Conservation (phyloP, 2,888 invertebrate species). For the Pelosia muscerda region DNA sequence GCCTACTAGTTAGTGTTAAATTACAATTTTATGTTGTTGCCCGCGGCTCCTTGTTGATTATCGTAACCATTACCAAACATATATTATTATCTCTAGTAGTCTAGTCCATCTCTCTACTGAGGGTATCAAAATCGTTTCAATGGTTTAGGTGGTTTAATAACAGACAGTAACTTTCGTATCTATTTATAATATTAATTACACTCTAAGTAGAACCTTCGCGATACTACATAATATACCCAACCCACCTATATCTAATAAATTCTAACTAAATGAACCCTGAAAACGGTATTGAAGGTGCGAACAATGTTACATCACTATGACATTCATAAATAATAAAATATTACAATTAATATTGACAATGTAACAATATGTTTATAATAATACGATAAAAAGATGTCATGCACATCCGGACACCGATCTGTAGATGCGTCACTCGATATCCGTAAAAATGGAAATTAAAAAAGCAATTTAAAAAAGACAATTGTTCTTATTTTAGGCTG, state of each 20-base stretch:
- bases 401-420: conserved; percentile 37
- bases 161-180: neutral
- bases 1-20: too few species aligned
- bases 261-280: conserved; percentile 37
- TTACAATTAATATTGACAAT: conserved; percentile 16
- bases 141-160: too few species aligned
- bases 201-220: conserved; percentile 27
- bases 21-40: too few species aligned
- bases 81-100: too few species aligned
- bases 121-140: too few species aligned
- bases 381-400: conserved; percentile 5
- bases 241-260: conserved; percentile 11
- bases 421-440: conserved; percentile 38
- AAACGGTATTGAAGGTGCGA: conserved; percentile 25
- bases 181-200: neutral
- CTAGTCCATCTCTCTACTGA: too few species aligned
- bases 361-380: conserved; percentile 1
- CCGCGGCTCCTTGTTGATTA: too few species aligned
- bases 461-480: too few species aligned
- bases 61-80: too few species aligned
- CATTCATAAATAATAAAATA: conserved; percentile 20
- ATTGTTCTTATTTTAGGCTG: too few species aligned
- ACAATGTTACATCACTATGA: conserved; percentile 39
- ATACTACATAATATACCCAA: conserved; percentile 23
- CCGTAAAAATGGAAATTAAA: too few species aligned